These are phyloP conservation scores for Sminthurinus aureus DNA, from an alignment of 2,888 invertebrate genomes.

Conservation along the genomic window DNA sequence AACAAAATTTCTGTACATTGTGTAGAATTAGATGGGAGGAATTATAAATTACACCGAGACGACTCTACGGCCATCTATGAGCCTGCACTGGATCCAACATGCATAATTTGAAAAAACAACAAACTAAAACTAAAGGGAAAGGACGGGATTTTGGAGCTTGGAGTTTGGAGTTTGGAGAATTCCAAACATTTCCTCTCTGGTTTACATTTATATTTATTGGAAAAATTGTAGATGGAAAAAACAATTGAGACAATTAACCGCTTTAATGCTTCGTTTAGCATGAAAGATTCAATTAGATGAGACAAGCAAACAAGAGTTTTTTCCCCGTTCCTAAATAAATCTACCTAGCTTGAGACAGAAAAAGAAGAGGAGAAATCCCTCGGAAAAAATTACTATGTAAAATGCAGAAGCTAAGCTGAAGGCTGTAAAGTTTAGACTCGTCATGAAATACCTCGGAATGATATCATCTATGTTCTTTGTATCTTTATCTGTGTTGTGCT, in stretches of 20 bases:
- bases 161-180: too few relatives aligned
- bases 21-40: too few relatives aligned
- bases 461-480: neutral
- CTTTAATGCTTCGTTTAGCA: slow-evolving; percentile 33
- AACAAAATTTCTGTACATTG: too few relatives aligned
- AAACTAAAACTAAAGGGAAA: neutral
- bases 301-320: slow-evolving; percentile 8
- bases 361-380: too few relatives aligned
- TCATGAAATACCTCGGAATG: slow-evolving; percentile 28
- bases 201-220: neutral
- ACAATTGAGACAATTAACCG: slow-evolving; percentile 33
- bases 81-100: neutral
- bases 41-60: too few relatives aligned
- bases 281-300: slow-evolving; percentile 34
- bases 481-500: neutral
- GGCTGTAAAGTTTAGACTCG: slow-evolving; percentile 1
- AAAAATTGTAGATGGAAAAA: slow-evolving; percentile 18
- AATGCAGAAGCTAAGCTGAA: neutral
- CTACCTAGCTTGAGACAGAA: slow-evolving; percentile 9
- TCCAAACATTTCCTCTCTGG: neutral
- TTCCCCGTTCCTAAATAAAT: slow-evolving; percentile 15
- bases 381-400: neutral
- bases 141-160: too few relatives aligned
- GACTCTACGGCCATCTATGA: too few relatives aligned
- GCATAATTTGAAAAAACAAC: neutral